phyloP scores from a whole-genome alignment of 2,113 vertebrate species.

The Xenotilapia longispinis region DNA sequence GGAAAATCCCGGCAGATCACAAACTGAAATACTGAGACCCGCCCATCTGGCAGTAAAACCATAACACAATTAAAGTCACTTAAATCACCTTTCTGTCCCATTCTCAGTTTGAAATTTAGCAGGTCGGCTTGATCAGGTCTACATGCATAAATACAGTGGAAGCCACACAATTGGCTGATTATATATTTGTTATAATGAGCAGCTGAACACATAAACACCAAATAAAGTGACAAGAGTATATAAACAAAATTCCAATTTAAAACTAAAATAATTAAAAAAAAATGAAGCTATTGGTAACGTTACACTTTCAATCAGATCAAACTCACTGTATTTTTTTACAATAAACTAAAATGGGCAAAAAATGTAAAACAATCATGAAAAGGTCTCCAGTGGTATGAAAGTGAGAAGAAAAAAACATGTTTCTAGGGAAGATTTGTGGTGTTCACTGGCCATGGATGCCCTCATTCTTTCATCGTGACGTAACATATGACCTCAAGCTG shows the following conservation, averaged over 20 bases:
- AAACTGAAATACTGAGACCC: background rate
- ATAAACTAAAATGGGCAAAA: background rate
- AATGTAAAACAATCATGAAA: background rate
- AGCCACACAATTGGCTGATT: background rate
- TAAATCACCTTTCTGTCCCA: background rate
- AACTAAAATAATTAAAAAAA: background rate
- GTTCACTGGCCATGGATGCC: constrained; percentile 29
- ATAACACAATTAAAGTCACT: background rate
- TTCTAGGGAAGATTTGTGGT: background rate
- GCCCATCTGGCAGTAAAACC: background rate
- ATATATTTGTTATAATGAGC: background rate
- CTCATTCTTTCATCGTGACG: constrained; percentile 39
- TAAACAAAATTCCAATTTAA: background rate
- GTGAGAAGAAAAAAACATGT: background rate
- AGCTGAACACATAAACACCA: background rate
- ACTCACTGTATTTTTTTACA: background rate
- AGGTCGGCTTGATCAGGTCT: background rate
- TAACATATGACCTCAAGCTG: constrained; percentile 36
- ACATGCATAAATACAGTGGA: background rate
- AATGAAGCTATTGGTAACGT: background rate
- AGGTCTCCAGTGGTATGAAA: background rate
- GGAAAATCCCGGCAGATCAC: background rate
- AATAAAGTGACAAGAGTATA: background rate
- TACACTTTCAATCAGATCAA: background rate
- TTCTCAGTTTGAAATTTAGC: background rate